Evolutionary conservation across 2,113 vertebrate species (phyloP), one percentile per base, ranked within the genome.

Genomic region (Pantherophis guttatus): DNA sequence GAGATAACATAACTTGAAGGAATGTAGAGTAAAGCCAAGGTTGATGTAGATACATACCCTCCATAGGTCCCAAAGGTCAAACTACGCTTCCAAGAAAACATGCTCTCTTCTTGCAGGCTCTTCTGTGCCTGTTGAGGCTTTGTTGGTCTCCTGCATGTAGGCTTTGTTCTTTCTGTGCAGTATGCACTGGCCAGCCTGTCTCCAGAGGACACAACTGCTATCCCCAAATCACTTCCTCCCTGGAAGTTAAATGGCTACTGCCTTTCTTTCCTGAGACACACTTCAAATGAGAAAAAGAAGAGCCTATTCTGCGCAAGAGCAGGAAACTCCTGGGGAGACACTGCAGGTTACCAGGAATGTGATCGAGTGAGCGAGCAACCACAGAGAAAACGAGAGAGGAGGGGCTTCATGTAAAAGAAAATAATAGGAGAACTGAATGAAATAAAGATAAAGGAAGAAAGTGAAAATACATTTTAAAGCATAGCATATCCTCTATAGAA

Each of bases 81-180:
- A 97, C 98, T 98, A 95, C 94, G 97, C 97, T 98, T 98, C 95
- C 96, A 97, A 93, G 98, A 97, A 96, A 97, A 97, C 96, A 98
- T 98, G 92, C 94, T 93, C 94, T 96, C 90, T 91, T 50, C 17
- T 55, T 58, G 65, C 39, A 89, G 33, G 53, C 53, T 94, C 97
- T 93, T 96, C 95, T 93, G 57, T 98, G 93, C 91, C 54, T 86
- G 26, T 93, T 65, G 88, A 93, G 90, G 55, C 93, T 92, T 94
- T 48, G 97, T 95, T 92, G 93, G 88, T 96, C 93, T 97, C 96
- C 98, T 92, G 93, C 94, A 93, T 89, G 50, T 94, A 92, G 50
- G 26, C 62, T 90, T 23, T 65, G 54, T 39, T 59, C 93, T 95
- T 95, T 96, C 44, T 91, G 89, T 75, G 93, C 95, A 91, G 88